Conservation (phyloP, 1,140 invertebrate species). For the Heliothis virescens region DNA sequence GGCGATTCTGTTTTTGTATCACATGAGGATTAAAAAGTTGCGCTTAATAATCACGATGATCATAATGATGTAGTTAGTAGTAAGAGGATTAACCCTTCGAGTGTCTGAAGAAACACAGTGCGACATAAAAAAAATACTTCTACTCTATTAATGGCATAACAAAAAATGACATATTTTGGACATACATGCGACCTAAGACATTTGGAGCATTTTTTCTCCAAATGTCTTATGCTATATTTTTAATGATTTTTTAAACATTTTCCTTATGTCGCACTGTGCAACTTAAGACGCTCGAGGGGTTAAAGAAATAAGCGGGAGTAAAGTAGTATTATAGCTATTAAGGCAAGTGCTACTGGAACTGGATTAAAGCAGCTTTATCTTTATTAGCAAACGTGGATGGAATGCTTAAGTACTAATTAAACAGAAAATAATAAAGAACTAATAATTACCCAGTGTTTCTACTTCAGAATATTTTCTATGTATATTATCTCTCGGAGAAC, state of each 20-base stretch:
- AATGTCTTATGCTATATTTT: too few relatives aligned
- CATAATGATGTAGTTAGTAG: not conserved
- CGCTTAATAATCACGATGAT: not conserved
- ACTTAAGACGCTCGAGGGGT: too few relatives aligned
- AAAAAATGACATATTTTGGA: too few relatives aligned
- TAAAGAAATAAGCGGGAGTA: constrained; percentile 5
- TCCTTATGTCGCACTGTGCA: too few relatives aligned
- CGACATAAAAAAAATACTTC: too few relatives aligned
- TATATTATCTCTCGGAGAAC: not conserved
- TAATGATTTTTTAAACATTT: too few relatives aligned
- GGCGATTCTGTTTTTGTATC: not conserved
- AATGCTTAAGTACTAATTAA: constrained; percentile 1
- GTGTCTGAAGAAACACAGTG: too few relatives aligned
- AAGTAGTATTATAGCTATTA: constrained; percentile 6
- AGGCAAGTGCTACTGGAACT: not conserved
- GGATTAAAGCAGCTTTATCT: constrained; percentile 3
- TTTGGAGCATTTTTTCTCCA: too few relatives aligned
- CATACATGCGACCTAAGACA: too few relatives aligned
- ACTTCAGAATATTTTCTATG: not conserved
- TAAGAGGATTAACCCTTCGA: not conserved
- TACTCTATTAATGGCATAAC: too few relatives aligned
- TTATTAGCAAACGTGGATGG: not conserved
- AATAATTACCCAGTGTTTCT: not conserved
- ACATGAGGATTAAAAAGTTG: not conserved
- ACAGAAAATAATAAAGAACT: not conserved